Evolutionary conservation across 2,113 vertebrate species (phyloP), one percentile per base, ranked within the genome.

Genomic region (Sander vitreus): DNA sequence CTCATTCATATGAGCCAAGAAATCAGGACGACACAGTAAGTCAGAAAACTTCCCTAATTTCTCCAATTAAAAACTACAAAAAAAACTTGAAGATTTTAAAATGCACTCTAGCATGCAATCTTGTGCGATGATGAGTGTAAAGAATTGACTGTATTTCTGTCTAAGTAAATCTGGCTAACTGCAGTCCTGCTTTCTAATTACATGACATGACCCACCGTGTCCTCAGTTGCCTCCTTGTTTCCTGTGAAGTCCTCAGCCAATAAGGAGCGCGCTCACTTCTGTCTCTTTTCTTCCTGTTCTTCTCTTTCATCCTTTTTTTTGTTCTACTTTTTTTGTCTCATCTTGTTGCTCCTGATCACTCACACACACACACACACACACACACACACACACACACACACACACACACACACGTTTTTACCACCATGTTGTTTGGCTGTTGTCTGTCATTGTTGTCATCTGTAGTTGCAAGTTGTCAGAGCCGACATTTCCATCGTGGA

Each of bases 401-500:
- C 30, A 30, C 30, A 30, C 30, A 30, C 30, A 30, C 30, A 30
- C 30, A 30, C 30, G 58, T 93, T 96, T 97, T 97, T 96, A 97
- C 96, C 93, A 88, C 93, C 95, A 95, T 97, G 94, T 94, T 97
- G 96, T 98, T 97, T 97, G 97, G 96, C 95, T 94, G 90, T 92
- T 85, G 83, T 91, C 87, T 97, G 95, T 97, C 95, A 93, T 97
- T 95, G 93, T 91, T 87, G 89, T 91, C 63, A 67, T 92, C 72
- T 93, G 96, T 99, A 99, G 98, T 98, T 99, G 96, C 98, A 99
- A 98, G 98, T 99, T 97, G 97, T 99, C 95, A 97, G 97, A 96
- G 98, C 98, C 96, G 97, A 99, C 96, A 98, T 99, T 97, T 97
- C 98, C 97, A 95, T 95, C 91, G 97, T 99, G 95, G 97, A 97